These are phyloP conservation scores for Chaetops frenatus DNA, from an alignment of 2,113 vertebrate genomes.

Conservation along the genomic window DNA sequence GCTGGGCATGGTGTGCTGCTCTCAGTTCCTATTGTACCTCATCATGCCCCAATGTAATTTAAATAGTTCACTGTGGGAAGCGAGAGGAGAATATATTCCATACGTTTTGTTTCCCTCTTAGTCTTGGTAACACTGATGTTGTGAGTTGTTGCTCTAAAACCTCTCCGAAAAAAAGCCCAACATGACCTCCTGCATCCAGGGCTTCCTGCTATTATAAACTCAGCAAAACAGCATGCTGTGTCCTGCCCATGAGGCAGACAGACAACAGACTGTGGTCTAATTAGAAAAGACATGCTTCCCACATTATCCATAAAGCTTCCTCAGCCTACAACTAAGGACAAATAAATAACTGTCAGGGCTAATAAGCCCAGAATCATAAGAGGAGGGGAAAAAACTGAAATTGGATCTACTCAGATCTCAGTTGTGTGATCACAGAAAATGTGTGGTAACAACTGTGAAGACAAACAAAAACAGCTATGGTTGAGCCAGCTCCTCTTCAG, in stretches of 20 bases:
- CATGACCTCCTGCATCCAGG: constrained; percentile 5
- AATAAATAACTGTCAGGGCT: constrained; percentile 22
- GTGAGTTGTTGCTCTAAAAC: neutral
- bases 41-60: neutral
- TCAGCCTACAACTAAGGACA: constrained; percentile 29
- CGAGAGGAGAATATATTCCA: neutral
- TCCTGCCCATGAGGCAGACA: constrained; percentile 60
- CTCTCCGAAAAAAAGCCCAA: neutral
- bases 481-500: neutral
- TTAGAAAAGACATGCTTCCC: constrained; percentile 56
- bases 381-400: neutral
- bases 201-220: neutral
- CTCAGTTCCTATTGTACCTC: neutral
- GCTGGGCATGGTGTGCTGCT: neutral
- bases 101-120: neutral
- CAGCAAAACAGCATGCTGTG: neutral
- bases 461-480: neutral
- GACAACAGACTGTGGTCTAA: constrained; percentile 52
- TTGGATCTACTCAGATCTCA: neutral
- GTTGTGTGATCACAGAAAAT: neutral
- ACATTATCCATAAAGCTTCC: constrained; percentile 9
- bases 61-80: neutral
- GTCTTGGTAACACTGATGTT: neutral
- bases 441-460: neutral
- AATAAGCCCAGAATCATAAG: neutral